Evolutionary conservation across 2,113 vertebrate species (phyloP).

Genomic region (Rutilus rutilus): DNA sequence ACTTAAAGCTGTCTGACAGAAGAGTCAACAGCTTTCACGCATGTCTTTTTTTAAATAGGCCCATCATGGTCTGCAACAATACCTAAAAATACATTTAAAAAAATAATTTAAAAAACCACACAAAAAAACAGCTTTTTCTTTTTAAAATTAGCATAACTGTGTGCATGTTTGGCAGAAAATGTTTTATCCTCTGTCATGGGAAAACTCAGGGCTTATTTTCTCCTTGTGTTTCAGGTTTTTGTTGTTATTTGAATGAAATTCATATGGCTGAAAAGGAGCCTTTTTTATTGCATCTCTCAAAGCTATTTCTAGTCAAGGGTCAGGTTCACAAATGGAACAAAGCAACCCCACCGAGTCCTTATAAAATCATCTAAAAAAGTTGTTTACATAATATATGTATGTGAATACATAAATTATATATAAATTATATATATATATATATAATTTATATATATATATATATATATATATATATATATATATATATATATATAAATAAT

Average conservation of each 20-base stretch:
- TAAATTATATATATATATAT: too few relatives aligned
- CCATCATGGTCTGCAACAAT: neutral
- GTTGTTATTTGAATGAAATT: conserved; percentile 49
- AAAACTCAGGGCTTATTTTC: neutral
- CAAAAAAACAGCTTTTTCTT: neutral
- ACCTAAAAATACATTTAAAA: neutral
- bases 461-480: too few relatives aligned
- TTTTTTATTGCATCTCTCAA: conserved; percentile 25
- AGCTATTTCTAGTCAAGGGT: conserved; percentile 34
- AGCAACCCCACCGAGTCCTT: conserved; percentile 10
- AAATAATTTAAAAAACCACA: neutral
- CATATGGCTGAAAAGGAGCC: conserved; percentile 44
- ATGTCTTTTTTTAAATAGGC: neutral
- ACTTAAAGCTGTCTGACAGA: too few relatives aligned
- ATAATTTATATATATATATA: too few relatives aligned
- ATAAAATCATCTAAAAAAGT: conserved; percentile 10
- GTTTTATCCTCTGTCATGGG: conserved; percentile 19
- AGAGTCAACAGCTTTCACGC: too few relatives aligned
- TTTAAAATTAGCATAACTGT: conserved; percentile 18
- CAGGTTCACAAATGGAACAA: conserved; percentile 35
- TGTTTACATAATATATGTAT: too few relatives aligned
- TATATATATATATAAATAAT: too few relatives aligned
- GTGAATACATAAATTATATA: too few relatives aligned
- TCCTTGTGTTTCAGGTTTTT: conserved; percentile 45
- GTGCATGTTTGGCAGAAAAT: conserved; percentile 15